These are phyloP conservation scores for Dione vanillae DNA, from an alignment of 2,888 invertebrate species.

Conservation along the genomic window DNA sequence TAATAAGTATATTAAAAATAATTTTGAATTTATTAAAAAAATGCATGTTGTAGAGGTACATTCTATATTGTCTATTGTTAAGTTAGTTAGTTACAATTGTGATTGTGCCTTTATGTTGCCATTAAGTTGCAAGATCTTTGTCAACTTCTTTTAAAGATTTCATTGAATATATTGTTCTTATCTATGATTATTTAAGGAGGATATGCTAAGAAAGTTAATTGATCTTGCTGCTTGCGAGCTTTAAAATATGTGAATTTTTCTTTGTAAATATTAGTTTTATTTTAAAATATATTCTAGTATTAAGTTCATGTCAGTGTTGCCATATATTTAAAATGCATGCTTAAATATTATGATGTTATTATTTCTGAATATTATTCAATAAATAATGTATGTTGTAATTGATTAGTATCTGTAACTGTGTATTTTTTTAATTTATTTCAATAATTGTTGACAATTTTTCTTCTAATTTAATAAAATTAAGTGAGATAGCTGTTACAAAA, in stretches of 20 bases:
- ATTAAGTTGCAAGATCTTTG: constrained; percentile 10
- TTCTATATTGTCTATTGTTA: constrained; percentile 31
- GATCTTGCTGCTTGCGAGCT: constrained; percentile 4
- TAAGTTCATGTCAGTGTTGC: constrained; percentile 30
- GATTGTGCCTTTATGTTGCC: constrained; percentile 26
- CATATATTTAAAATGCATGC: constrained; percentile 34
- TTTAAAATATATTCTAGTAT: constrained; percentile 3
- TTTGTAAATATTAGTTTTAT: constrained; percentile 37
- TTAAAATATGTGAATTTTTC: not conserved
- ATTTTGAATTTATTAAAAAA: no score
- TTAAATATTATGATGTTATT: constrained; percentile 22
- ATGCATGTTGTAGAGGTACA: not conserved
- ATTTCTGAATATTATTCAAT: not conserved
- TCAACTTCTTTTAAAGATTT: not conserved
- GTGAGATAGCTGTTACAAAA: no score
- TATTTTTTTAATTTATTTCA: no score
- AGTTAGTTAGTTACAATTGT: constrained; percentile 38
- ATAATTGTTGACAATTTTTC: no score
- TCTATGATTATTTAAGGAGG: not conserved
- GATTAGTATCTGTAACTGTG: no score
- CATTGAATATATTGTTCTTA: not conserved
- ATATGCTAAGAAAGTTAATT: not conserved
- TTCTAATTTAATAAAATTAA: no score
- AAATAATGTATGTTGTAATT: constrained; percentile 13
- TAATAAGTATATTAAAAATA: no score